Evolutionary conservation across 2,888 invertebrate species (phyloP).

Genomic region (Metacarcinus magister): DNA sequence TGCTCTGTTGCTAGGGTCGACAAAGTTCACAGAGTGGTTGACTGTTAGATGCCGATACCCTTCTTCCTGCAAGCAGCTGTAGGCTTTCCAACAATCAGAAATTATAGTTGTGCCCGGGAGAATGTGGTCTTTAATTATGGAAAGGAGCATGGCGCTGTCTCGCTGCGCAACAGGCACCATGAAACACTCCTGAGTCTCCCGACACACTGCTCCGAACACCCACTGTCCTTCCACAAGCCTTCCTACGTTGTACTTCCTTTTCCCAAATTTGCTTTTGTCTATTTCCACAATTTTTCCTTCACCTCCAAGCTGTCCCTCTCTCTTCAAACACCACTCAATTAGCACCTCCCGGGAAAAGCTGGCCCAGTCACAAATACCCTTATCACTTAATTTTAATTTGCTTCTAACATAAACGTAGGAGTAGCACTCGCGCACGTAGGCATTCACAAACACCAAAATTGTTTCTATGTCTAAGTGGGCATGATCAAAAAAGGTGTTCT

Average conservation of each 20-base stretch:
- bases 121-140: too few relatives aligned
- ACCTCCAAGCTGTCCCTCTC: neutral
- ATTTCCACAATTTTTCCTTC: neutral
- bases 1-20: too few relatives aligned
- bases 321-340: neutral
- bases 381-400: neutral
- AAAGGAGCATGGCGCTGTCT: too few relatives aligned
- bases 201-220: neutral
- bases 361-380: constrained; percentile 16
- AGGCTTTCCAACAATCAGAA: too few relatives aligned
- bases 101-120: too few relatives aligned
- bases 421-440: neutral
- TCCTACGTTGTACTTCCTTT: too few relatives aligned
- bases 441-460: neutral
- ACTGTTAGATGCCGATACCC: too few relatives aligned
- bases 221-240: neutral
- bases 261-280: too few relatives aligned
- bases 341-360: constrained; percentile 27
- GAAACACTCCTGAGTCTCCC: neutral
- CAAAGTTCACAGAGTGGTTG: too few relatives aligned
- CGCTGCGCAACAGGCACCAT: too few relatives aligned
- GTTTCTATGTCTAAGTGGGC: neutral
- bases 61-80: too few relatives aligned
- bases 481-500: neutral
- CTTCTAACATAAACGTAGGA: too few relatives aligned